These are phyloP conservation scores for Trididemnum clinides DNA, from an alignment of 23 tunicate genomes.

Conservation along the genomic window DNA sequence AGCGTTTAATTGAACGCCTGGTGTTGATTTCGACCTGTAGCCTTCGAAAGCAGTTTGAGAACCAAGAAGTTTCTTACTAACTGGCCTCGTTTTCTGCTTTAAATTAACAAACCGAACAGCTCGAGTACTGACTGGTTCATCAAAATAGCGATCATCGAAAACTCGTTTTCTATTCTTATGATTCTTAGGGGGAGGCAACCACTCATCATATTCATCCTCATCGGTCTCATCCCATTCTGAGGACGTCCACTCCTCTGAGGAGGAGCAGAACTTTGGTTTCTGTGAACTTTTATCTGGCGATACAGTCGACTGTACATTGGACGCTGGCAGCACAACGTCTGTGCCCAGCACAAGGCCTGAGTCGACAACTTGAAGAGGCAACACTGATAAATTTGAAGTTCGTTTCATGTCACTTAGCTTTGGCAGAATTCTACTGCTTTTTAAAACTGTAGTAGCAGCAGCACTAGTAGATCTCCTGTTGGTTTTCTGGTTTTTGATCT, in stretches of 20 bases:
- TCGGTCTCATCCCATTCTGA: no score
- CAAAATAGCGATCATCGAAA: not conserved
- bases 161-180: not conserved
- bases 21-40: not conserved
- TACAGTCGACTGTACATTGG: not conserved
- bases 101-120: not conserved
- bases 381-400: not conserved
- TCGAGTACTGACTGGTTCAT: not conserved
- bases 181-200: not conserved
- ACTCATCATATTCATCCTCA: slow-evolving; percentile 19
- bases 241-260: not conserved
- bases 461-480: no score
- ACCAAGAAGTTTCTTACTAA: not conserved
- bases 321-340: not conserved
- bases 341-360: not conserved
- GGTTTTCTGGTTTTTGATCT: no score
- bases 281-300: not conserved
- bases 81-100: not conserved
- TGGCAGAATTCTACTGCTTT: no score
- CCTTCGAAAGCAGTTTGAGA: not conserved
- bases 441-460: no score
- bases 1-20: not conserved
- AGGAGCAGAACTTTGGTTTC: not conserved
- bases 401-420: not conserved
- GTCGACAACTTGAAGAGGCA: not conserved